Evolutionary conservation across 2,113 vertebrate species (phyloP).

Genomic region (Ctenodactylus gundi): DNA sequence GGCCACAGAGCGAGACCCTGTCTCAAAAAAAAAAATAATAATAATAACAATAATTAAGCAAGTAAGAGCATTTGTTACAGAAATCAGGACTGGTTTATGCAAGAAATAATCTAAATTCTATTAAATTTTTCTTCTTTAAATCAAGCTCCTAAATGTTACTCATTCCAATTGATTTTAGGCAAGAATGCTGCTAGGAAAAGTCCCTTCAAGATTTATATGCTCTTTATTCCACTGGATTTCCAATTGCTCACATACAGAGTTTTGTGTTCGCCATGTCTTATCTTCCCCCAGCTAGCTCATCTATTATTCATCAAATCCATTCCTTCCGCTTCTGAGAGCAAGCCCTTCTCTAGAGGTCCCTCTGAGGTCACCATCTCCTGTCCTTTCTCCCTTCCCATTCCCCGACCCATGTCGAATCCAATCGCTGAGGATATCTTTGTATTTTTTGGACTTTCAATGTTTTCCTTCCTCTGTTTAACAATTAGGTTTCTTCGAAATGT

Average conservation of each 20-base stretch:
- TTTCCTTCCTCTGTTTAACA: background rate
- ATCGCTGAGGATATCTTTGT: background rate
- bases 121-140: background rate
- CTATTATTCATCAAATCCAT: background rate
- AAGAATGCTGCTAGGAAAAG: background rate
- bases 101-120: background rate
- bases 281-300: fast-evolving
- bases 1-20: no score
- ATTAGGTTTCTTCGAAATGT: background rate
- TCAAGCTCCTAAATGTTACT: background rate
- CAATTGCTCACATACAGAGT: background rate
- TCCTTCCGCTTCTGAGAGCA: background rate
- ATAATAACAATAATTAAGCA: background rate
- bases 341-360: background rate
- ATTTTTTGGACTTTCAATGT: background rate
- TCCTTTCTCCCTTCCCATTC: background rate
- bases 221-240: background rate
- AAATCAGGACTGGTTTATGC: background rate
- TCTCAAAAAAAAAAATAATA: no score
- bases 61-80: background rate
- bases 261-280: background rate
- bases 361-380: background rate
- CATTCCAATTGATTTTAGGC: background rate
- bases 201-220: background rate
- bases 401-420: background rate